phyloP scores from a whole-genome alignment of 2,888 invertebrate species.

The Acanthopleura granulata region DNA sequence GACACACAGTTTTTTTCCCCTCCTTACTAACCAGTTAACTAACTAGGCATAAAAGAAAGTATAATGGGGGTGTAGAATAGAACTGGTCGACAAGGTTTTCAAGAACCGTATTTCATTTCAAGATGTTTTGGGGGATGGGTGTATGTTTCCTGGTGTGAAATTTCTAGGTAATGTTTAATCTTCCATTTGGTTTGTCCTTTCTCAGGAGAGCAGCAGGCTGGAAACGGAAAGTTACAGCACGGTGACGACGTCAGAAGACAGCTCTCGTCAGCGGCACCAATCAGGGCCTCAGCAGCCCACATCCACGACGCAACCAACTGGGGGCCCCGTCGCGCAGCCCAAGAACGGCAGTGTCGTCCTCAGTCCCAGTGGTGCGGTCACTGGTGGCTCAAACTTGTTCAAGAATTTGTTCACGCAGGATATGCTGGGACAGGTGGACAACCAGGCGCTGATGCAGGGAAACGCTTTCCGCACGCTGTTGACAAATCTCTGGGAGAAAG shows the following conservation, averaged over 20 bases:
- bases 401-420: not conserved
- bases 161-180: too few relatives aligned
- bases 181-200: not conserved
- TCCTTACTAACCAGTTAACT: too few relatives aligned
- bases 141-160: too few relatives aligned
- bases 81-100: too few relatives aligned
- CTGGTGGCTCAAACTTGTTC: not conserved
- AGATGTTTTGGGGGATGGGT: too few relatives aligned
- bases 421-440: too few relatives aligned
- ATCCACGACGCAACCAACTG: slow-evolving; percentile 42
- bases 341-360: slow-evolving; percentile 7
- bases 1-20: too few relatives aligned
- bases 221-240: slow-evolving; percentile 38
- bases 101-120: too few relatives aligned
- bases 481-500: slow-evolving; percentile 52
- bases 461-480: slow-evolving; percentile 42
- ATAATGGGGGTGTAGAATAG: too few relatives aligned
- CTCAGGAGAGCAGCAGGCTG: slow-evolving; percentile 59
- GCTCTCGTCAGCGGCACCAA: slow-evolving; percentile 51
- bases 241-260: not conserved
- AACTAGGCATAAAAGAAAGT: too few relatives aligned
- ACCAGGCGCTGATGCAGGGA: slow-evolving; percentile 14
- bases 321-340: not conserved
- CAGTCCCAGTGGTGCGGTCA: slow-evolving; percentile 29
- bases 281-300: slow-evolving; percentile 61